Percentiles rank a stretch among this genome's conserved stretches.
Conservation (phyloP, 2,113 vertebrate genomes). For the Heterocephalus glaber region DNA sequence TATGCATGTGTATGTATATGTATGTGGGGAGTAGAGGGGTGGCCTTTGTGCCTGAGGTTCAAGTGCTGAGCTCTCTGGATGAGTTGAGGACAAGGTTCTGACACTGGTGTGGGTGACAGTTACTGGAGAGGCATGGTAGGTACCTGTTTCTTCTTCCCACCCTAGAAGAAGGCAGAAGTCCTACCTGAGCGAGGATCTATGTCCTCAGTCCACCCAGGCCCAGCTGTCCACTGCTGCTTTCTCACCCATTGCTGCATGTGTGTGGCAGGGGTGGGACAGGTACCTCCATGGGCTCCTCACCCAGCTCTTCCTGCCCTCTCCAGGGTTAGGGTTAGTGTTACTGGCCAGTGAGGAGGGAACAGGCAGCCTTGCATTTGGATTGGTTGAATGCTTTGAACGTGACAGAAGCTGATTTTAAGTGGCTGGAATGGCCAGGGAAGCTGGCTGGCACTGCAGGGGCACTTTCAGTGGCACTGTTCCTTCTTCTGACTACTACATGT, state of each 20-base stretch:
- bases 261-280: background rate
- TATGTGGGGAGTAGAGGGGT: too few species aligned
- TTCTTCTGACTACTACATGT: background rate
- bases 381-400: background rate
- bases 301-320: background rate
- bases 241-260: background rate
- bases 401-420: background rate
- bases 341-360: background rate
- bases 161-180: background rate
- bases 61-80: background rate
- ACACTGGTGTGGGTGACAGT: background rate
- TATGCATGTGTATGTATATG: too few species aligned
- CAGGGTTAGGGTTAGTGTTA: background rate
- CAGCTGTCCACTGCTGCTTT: background rate
- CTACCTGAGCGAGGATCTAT: accelerated
- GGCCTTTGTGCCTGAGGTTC: background rate
- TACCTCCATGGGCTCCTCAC: background rate
- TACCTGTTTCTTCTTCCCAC: background rate
- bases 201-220: background rate
- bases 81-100: background rate
- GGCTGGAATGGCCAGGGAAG: background rate
- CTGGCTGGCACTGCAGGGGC: background rate
- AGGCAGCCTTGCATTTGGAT: background rate
- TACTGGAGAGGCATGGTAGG: background rate
- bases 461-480: background rate